A percentile compares a stretch with the other conserved stretches of the same genome.
These are phyloP conservation scores for Ostrea denselamellosa DNA, from an alignment of 1,140 invertebrate species.

Conservation along the genomic window DNA sequence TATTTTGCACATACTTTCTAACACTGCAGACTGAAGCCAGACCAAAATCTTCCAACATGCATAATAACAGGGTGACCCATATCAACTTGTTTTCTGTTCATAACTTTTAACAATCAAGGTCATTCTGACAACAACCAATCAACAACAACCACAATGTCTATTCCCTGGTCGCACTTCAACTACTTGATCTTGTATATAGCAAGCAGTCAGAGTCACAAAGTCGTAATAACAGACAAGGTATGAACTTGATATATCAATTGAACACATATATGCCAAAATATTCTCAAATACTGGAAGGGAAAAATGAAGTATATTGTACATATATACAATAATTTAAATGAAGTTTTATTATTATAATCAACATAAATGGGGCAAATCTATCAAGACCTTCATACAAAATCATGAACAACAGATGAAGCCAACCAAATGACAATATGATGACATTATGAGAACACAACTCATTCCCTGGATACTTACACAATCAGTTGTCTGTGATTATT, in stretches of 20 bases:
- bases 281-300: neutral
- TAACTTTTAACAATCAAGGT: neutral
- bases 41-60: neutral
- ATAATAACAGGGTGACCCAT: neutral
- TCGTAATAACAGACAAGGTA: no score
- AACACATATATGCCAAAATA: no score
- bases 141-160: neutral
- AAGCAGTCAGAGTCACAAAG: neutral
- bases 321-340: neutral
- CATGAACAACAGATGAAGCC: conserved; percentile 20
- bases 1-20: no score
- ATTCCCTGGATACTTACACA: neutral
- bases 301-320: neutral
- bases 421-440: conserved; percentile 28
- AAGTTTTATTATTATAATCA: neutral
- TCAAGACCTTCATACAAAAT: neutral
- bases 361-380: neutral
- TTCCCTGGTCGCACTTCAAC: neutral
- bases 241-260: no score
- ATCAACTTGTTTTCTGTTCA: neutral
- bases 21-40: no score
- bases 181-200: neutral
- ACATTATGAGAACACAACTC: neutral
- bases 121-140: conserved; percentile 13
- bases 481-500: neutral